A percentile compares a stretch with the other conserved stretches of the same genome.
Evolutionary conservation across 2,797 vertebrate genomes (phyloP).

Genomic region (Pipistrellus kuhlii): DNA sequence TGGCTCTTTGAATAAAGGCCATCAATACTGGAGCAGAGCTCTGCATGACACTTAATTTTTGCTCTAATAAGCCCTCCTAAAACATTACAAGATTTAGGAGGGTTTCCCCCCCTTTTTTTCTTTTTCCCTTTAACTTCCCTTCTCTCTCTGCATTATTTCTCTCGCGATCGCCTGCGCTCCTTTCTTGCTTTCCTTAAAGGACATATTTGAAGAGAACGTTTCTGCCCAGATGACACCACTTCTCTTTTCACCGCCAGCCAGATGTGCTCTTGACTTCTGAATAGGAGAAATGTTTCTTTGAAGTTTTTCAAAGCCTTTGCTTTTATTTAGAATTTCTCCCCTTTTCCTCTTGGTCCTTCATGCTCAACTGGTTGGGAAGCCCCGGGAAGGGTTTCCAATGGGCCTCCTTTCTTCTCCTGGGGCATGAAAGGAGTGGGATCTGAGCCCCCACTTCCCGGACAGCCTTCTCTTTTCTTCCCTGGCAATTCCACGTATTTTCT

Average conservation of each 20-base stretch:
- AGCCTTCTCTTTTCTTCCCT: slow-evolving; percentile 73
- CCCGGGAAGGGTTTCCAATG: slow-evolving; percentile 70
- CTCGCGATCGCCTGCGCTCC: not conserved
- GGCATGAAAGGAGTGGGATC: slow-evolving; percentile 76
- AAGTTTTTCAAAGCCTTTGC: slow-evolving; percentile 87
- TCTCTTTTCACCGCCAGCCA: slow-evolving; percentile 87
- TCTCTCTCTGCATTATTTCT: slow-evolving; percentile 59
- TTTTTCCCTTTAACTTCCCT: slow-evolving; percentile 75
- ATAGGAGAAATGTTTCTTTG: slow-evolving; percentile 86
- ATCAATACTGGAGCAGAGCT: slow-evolving; percentile 86
- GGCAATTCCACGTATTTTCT: slow-evolving; percentile 64
- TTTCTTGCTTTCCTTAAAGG: slow-evolving; percentile 79
- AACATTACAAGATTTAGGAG: slow-evolving; percentile 86
- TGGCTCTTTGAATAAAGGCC: slow-evolving; percentile 90
- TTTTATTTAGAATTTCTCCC: slow-evolving; percentile 82
- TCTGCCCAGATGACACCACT: slow-evolving; percentile 86
- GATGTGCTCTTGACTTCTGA: slow-evolving; percentile 86
- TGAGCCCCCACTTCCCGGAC: slow-evolving; percentile 66
- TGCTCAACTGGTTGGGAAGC: slow-evolving; percentile 80
- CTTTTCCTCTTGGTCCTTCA: slow-evolving; percentile 72
- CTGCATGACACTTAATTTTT: slow-evolving; percentile 89
- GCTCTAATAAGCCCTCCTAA: slow-evolving; percentile 88
- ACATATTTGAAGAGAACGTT: slow-evolving; percentile 83
- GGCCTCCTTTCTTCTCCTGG: slow-evolving; percentile 80
- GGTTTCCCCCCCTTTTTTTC: slow-evolving; percentile 45